phyloP scores from a whole-genome alignment of 30 jellyfish, hydroid and myxozoan genomes.

The Hydractinia echinata region DNA sequence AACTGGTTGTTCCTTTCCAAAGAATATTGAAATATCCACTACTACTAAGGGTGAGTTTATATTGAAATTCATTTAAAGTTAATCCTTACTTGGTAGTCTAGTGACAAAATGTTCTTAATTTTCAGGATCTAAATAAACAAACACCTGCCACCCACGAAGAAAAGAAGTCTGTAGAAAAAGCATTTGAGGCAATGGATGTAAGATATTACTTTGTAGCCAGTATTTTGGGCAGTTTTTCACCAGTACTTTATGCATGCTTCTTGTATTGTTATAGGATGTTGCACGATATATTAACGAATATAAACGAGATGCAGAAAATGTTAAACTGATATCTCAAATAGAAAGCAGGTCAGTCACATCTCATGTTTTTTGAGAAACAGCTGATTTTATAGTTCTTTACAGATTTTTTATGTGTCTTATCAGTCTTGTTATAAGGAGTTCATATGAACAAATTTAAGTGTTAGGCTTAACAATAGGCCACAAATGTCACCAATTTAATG shows the following conservation, averaged over 20 bases:
- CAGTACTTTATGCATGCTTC: not conserved
- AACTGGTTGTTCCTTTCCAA: conserved; percentile 90
- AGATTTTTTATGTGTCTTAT: not conserved
- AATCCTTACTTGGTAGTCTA: not conserved
- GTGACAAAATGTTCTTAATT: not conserved
- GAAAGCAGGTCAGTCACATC: conserved; percentile 66
- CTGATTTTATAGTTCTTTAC: not conserved
- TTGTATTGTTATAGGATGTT: conserved; percentile 53
- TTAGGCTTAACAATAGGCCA: no score
- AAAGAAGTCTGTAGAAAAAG: conserved; percentile 47
- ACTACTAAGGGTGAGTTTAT: conserved; percentile 58
- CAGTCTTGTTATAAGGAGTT: no score
- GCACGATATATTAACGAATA: conserved; percentile 71
- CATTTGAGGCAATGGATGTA: conserved; percentile 84
- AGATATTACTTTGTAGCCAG: not conserved
- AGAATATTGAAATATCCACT: conserved; percentile 87
- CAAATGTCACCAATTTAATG: no score
- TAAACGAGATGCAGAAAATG: conserved; percentile 79
- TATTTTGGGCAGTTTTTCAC: not conserved
- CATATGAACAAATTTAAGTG: no score
- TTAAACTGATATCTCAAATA: conserved; percentile 50
- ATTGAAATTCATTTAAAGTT: not conserved
- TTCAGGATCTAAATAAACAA: conserved; percentile 62
- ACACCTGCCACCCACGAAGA: conserved; percentile 87
- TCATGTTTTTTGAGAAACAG: not conserved